A percentile compares a stretch with the other conserved stretches of the same genome.
Evolutionary conservation across 2,888 invertebrate genomes (phyloP).

Genomic region (Metacarcinus magister): DNA sequence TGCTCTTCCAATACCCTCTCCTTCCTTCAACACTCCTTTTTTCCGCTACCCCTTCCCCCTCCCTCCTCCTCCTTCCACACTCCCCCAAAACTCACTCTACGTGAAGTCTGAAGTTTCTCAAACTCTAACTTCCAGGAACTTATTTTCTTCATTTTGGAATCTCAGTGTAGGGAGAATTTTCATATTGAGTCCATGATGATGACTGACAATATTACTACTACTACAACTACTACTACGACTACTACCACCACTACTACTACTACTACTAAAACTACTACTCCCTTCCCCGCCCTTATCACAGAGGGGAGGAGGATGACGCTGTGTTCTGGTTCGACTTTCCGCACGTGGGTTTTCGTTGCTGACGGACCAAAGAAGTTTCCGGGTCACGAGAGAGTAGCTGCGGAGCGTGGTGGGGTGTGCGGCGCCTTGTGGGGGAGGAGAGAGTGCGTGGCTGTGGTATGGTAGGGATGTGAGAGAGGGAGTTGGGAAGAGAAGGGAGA

Average conservation of each 20-base stretch:
- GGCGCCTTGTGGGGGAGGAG: no score
- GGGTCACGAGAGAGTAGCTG: no score
- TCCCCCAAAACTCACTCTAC: neutral
- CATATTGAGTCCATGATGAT: neutral
- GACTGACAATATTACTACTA: neutral
- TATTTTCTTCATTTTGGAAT: neutral
- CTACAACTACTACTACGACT: neutral
- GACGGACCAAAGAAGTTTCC: no score
- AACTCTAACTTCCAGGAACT: neutral
- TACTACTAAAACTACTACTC: neutral
- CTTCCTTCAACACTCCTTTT: neutral
- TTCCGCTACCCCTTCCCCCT: neutral
- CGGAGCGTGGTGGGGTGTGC: no score
- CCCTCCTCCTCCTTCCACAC: neutral
- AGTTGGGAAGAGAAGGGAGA: no score
- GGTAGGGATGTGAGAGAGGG: no score
- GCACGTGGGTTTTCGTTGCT: no score
- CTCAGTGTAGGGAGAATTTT: neutral
- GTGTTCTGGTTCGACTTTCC: no score
- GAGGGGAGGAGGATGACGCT: no score
- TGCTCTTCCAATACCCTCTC: neutral
- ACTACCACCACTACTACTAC: neutral
- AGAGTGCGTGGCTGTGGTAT: no score
- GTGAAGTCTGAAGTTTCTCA: neutral
- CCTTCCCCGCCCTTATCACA: no score